Conservation (phyloP, 1,140 invertebrate species). For the Sycophila sp. region DNA sequence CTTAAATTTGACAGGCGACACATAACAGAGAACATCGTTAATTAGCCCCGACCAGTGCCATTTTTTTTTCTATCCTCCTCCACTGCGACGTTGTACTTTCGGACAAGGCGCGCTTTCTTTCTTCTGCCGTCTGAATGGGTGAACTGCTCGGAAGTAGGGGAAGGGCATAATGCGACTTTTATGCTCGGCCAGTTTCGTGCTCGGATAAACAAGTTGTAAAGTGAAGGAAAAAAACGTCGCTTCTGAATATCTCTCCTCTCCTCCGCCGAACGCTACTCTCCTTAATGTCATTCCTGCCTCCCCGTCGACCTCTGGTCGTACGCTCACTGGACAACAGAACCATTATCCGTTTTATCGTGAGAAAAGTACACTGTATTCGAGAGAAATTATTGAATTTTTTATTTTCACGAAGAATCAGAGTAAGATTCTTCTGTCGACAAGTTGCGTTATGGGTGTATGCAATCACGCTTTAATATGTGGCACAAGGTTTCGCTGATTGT, state of each 20-base stretch:
- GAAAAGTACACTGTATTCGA: no score
- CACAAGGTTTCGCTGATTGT: constrained; percentile 33
- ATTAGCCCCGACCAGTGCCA: not conserved
- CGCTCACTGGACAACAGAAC: no score
- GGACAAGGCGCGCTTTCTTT: constrained; percentile 11
- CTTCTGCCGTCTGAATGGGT: no score
- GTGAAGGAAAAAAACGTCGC: constrained; percentile 8
- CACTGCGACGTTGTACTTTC: not conserved
- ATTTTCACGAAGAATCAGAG: no score
- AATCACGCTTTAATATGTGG: constrained; percentile 22
- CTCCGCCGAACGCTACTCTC: no score
- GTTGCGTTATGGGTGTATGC: constrained; percentile 24
- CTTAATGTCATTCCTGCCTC: no score
- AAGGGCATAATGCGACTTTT: constrained; percentile 31
- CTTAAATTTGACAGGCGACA: no score
- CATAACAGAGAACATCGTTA: no score
- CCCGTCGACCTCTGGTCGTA: no score
- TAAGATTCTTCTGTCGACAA: no score
- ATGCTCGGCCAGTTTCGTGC: constrained; percentile 23
- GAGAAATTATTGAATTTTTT: no score
- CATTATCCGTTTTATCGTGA: no score
- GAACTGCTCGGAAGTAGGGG: not conserved
- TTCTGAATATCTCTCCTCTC: not conserved
- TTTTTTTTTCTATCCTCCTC: not conserved
- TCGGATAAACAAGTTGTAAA: constrained; percentile 29